These are phyloP conservation scores for Sebastes diaconus DNA, from an alignment of 2,797 vertebrate species.

Conservation along the genomic window DNA sequence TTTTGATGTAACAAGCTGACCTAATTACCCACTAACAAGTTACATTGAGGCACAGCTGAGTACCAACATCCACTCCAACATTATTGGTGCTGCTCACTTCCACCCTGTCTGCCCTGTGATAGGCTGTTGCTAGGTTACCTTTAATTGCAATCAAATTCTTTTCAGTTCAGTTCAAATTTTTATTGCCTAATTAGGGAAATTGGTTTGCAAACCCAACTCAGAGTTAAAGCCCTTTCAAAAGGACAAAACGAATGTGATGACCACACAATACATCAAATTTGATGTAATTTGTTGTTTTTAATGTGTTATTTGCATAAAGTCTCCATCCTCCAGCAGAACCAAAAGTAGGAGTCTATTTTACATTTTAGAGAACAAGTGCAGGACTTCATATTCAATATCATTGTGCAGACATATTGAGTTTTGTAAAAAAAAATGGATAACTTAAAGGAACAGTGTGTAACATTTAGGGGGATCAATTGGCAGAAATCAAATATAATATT, in stretches of 20 bases:
- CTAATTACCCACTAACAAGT: conserved; percentile 75
- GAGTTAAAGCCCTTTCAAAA: not conserved
- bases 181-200: conserved; percentile 7
- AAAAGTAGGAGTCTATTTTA: not conserved
- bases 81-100: conserved; percentile 28
- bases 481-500: too few relatives aligned
- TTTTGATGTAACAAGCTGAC: conserved; percentile 69
- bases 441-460: too few relatives aligned
- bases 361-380: not conserved
- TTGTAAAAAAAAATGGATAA: not conserved
- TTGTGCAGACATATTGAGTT: not conserved
- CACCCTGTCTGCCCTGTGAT: not conserved
- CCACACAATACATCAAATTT: not conserved
- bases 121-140: conserved; percentile 41
- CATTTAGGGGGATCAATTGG: too few relatives aligned
- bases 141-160: conserved; percentile 11
- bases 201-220: not conserved
- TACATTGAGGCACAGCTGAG: conserved; percentile 61
- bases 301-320: not conserved
- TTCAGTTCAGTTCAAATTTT: not conserved
- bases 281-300: not conserved
- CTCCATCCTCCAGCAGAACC: not conserved
- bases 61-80: conserved; percentile 44
- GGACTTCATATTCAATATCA: not conserved
- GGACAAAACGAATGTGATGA: not conserved